Base-by-base conservation (phyloP, 2,888 invertebrate genomes). In the Glyphotaelius pellucidus region DNA sequence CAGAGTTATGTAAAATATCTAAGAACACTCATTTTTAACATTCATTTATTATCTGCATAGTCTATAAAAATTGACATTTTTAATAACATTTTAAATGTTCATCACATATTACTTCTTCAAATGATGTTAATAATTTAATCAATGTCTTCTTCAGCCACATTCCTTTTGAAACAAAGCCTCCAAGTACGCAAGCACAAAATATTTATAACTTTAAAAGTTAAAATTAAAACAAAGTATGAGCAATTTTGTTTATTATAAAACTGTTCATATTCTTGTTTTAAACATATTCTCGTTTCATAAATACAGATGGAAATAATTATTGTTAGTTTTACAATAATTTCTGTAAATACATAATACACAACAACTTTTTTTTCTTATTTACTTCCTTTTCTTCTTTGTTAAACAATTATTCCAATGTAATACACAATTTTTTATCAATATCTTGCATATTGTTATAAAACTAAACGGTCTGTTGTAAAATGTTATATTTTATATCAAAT, bases 51-150 rank as follows among this genome's bases (percentile, higher is more conserved):
- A 79, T 89, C 79, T 35, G 30, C 88, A 80, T 89, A 89, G 88
- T 89, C 88, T 89, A 89, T 89, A 89, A 89, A 89, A 89, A 89
- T 89, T 89, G 88, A 89, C 88, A 89, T 89, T 89, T 89, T 89
- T 80, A 79, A 89, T 80, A 89, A 89, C 88, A 89, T 89, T 79
- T 89, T 79, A 30, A 79, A 89, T 89, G 79, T 89, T 89, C 67
- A 89, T 89, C 88, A 89, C 88, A 89, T 67, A 80, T 87, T 47
- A 47, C 31, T 52, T 87, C 52, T 86, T 87, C 15, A 0, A 52
- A 87, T 87, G 87, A n/a, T 87, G 87, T 87, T 87, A 3, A 83
- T 83, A 67, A 67, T 67, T 67, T 83, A 11, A 35, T 83, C 32
- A 83, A 83, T 83, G 32, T 19, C 35, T 25, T 32, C 25, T 83